A percentile compares a stretch with the other conserved stretches of the same genome.
Conservation (phyloP, 2,797 vertebrate species). For the Hydrolagus colliei region DNA sequence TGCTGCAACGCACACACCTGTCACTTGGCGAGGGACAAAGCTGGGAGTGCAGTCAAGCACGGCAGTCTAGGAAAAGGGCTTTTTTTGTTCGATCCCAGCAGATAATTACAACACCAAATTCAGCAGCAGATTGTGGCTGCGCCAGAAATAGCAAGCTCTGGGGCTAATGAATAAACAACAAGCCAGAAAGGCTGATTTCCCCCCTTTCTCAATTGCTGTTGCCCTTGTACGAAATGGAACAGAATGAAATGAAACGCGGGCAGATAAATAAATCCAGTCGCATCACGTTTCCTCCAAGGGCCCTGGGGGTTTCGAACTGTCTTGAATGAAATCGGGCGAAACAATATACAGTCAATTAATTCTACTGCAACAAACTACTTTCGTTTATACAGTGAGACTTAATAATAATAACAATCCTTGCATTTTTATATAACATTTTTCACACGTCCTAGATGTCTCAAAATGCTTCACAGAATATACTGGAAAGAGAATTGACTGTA, state of each 20-base stretch:
- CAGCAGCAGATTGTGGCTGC: slow-evolving; percentile 59
- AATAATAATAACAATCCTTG: too few species aligned
- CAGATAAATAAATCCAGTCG: slow-evolving; percentile 54
- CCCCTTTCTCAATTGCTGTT: slow-evolving; percentile 60
- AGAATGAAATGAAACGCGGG: slow-evolving; percentile 35
- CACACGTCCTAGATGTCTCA: too few species aligned
- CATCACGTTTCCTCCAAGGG: too few species aligned
- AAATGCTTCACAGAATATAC: too few species aligned
- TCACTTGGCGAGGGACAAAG: slow-evolving; percentile 37
- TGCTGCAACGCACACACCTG: slow-evolving; percentile 44
- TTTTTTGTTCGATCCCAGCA: slow-evolving; percentile 50
- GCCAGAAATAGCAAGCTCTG: slow-evolving; percentile 55
- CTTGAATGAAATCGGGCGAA: too few species aligned
- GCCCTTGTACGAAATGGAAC: slow-evolving; percentile 59
- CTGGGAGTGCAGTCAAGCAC: slow-evolving; percentile 44
- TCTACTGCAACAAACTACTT: too few species aligned
- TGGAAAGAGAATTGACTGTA: too few species aligned
- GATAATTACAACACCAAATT: slow-evolving; percentile 63
- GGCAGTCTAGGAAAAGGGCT: slow-evolving; percentile 51
- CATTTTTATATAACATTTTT: too few species aligned
- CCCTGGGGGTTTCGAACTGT: too few species aligned
- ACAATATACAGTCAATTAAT: too few species aligned
- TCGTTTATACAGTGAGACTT: too few species aligned
- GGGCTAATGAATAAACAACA: slow-evolving; percentile 69
- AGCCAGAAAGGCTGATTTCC: slow-evolving; percentile 51